These are phyloP conservation scores for Yoshiicerus persimilis DNA, from an alignment of 1,140 invertebrate genomes.

Conservation along the genomic window DNA sequence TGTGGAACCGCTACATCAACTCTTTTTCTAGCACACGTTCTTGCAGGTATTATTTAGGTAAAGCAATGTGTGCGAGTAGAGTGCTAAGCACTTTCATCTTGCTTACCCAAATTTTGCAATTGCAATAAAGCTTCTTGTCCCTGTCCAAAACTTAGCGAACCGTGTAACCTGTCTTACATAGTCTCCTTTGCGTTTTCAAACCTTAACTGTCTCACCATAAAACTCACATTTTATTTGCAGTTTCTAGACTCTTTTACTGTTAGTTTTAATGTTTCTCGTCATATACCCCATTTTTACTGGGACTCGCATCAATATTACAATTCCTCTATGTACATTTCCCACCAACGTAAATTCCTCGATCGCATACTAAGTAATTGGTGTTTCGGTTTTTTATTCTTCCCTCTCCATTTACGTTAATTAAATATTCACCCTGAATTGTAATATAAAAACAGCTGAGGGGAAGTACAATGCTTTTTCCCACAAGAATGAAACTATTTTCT, in stretches of 20 bases:
- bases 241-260: neutral
- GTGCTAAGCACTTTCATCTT: neutral
- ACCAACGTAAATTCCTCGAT: no score
- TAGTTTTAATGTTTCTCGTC: neutral
- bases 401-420: no score
- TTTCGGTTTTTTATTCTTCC: no score
- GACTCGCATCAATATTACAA: neutral
- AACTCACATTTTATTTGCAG: neutral
- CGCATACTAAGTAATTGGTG: no score
- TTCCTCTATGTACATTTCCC: neutral
- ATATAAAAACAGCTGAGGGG: no score
- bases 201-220: neutral
- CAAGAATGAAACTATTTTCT: no score
- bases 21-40: neutral
- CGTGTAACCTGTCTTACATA: conserved; percentile 17
- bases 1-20: conserved; percentile 5
- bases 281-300: neutral
- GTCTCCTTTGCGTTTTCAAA: neutral
- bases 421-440: no score
- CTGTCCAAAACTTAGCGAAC: neutral
- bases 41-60: neutral
- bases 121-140: neutral
- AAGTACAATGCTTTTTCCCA: no score
- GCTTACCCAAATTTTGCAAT: conserved; percentile 22
- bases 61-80: neutral